Evolutionary conservation across 2,797 vertebrate species (phyloP), one percentile per base, ranked within the genome.

Genomic region (Pseudomugil tenellus): DNA sequence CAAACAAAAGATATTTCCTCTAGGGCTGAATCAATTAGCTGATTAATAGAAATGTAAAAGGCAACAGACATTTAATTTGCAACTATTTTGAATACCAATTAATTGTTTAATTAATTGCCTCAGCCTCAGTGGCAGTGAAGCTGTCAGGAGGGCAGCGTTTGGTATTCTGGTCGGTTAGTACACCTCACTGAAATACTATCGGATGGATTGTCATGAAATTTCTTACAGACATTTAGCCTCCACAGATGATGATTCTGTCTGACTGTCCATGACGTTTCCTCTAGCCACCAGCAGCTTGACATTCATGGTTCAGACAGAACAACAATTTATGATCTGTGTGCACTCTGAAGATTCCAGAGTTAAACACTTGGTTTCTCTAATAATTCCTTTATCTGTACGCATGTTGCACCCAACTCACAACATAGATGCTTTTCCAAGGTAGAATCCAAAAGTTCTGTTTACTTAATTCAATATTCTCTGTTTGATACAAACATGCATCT

Each of bases 51-150:
- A 29, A 29, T 12, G 34, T 6, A 25, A 17, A 35, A 60, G 49
- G 11, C 28, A 46, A 23, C 23, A 60, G 43, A 59, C 41, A 34
- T 41, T 68, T 26, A 7, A 53, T 66, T 56, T 68, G 12, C 59
- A 61, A 48, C 31, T 55, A 21, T 54, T 63, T 37, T 29, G 29
- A 64, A 64, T 70, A 37, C 14, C 7, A 32, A 69, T 67, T 49
- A 51, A 56, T 43, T 39, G 58, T 58, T 31, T n/a, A 46, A 31
- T 34, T 64, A 26, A 49, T 21, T 43, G 41, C 41, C 19, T 48
- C 13, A 34, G 16, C n/a, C 34, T 57, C 25, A 11, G 23, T 41
- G 37, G 19, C 29, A 12, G 26, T 51, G 34, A 48, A 56, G 57
- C 35, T 64, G 25, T 25, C 28, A 6, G 32, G 35, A 68, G 19